Percentiles rank a stretch among this genome's conserved stretches.
Evolutionary conservation across 2,888 invertebrate genomes (phyloP).

Genomic region (Drosophila parthenogenetica): DNA sequence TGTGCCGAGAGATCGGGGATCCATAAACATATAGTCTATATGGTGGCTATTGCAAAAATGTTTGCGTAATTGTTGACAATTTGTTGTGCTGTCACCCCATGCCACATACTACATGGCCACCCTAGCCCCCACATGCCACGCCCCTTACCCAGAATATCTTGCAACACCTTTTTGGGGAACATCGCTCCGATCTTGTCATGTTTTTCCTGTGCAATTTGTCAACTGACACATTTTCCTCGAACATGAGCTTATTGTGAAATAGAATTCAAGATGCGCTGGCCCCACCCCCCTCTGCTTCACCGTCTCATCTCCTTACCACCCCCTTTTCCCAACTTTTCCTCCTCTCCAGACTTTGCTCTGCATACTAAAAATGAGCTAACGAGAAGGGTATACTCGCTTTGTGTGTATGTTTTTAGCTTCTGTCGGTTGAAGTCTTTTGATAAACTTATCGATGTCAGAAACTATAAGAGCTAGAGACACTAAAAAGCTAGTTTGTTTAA

Average conservation of each 20-base stretch:
- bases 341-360: background rate
- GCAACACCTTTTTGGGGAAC: conserved; percentile 73
- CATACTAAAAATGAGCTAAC: background rate
- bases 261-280: conserved; percentile 11
- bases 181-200: conserved; percentile 80
- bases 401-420: too few relatives aligned
- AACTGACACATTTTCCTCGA: conserved; percentile 69
- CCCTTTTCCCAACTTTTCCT: background rate
- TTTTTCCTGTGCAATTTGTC: conserved; percentile 84
- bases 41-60: conserved; percentile 68
- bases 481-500: too few relatives aligned
- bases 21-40: conserved; percentile 45
- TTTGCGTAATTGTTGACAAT: conserved; percentile 80
- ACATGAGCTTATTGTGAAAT: conserved; percentile 67
- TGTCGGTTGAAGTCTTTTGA: too few relatives aligned
- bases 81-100: conserved; percentile 74
- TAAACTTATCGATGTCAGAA: background rate
- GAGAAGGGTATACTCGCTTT: background rate
- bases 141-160: conserved; percentile 51
- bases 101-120: background rate
- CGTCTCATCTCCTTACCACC: too few relatives aligned
- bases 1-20: conserved; percentile 19
- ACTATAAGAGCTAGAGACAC: background rate
- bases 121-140: background rate
- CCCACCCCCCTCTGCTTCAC: background rate